Evolutionary conservation across 2,113 vertebrate genomes (phyloP).

Genomic region (Thalassoma bifasciatum): DNA sequence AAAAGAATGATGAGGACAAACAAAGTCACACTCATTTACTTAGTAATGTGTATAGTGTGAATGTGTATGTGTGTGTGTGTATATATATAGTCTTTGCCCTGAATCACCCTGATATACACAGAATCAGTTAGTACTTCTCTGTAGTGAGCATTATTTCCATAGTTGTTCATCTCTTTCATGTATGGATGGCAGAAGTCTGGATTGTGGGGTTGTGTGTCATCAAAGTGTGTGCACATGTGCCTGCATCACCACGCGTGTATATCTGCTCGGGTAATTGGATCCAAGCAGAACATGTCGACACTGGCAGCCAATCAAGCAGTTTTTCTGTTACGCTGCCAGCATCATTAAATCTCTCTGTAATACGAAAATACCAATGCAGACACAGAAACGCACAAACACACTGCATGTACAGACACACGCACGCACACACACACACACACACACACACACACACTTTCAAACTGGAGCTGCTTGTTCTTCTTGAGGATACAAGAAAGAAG

Average conservation of each 20-base stretch:
- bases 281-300: slow-evolving; percentile 67
- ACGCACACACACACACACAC: not conserved
- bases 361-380: slow-evolving; percentile 16
- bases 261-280: slow-evolving; percentile 61
- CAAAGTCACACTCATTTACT: no score
- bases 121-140: not conserved
- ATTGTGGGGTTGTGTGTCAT: slow-evolving; percentile 14
- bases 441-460: not conserved
- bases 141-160: not conserved
- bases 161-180: slow-evolving; percentile 7
- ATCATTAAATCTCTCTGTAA: slow-evolving; percentile 60
- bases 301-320: slow-evolving; percentile 69
- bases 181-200: slow-evolving; percentile 3
- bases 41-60: no score
- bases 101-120: not conserved
- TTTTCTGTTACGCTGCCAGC: slow-evolving; percentile 57
- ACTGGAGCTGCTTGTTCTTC: slow-evolving; percentile 9
- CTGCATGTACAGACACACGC: not conserved
- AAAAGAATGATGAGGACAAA: not conserved
- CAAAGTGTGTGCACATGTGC: slow-evolving; percentile 15
- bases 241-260: slow-evolving; percentile 20
- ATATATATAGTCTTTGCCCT: not conserved
- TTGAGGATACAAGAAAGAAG: slow-evolving; percentile 20
- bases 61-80: not conserved
- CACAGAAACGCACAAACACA: no score